Conservation (phyloP, 2,888 invertebrate genomes). For the Malthinus flaveolus region DNA sequence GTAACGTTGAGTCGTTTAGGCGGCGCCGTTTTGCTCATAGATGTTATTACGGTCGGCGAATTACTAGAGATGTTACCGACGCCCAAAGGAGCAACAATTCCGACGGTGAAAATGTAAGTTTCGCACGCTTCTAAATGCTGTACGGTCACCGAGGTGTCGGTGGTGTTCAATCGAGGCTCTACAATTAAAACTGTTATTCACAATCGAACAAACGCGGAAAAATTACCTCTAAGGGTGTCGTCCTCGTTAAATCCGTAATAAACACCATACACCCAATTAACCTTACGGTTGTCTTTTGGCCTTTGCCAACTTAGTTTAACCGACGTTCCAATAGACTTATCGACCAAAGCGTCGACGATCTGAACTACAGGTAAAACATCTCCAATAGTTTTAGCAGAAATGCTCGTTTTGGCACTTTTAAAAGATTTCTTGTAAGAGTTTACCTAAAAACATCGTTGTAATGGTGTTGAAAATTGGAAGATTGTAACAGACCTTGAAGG, state of each 20-base stretch:
- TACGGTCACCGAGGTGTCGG: constrained; percentile 60
- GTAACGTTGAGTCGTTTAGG: constrained; percentile 67
- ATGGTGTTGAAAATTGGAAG: constrained; percentile 44
- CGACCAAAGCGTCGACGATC: constrained; percentile 55
- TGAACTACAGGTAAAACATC: constrained; percentile 42
- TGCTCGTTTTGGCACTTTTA: constrained; percentile 58
- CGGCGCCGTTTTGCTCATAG: constrained; percentile 68
- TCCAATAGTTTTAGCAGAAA: constrained; percentile 55
- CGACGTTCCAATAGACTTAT: constrained; percentile 62
- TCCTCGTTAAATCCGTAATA: constrained; percentile 67
- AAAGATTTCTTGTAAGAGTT: constrained; percentile 63
- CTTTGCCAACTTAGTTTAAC: constrained; percentile 70
- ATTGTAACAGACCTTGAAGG: constrained; percentile 56
- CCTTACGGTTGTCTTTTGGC: constrained; percentile 61
- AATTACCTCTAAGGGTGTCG: constrained; percentile 64
- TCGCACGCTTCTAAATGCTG: constrained; percentile 72
- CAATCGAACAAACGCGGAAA: background rate
- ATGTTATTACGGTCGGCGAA: constrained; percentile 59
- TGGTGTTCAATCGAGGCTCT: constrained; percentile 58
- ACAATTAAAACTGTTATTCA: constrained; percentile 14
- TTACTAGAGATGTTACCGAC: constrained; percentile 64
- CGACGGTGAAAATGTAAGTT: constrained; percentile 72
- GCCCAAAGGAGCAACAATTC: constrained; percentile 66
- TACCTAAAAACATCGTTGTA: constrained; percentile 56
- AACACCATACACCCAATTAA: constrained; percentile 69